Percentiles rank a stretch among this genome's conserved stretches.
Conservation (phyloP, 1,140 invertebrate species). For the Drosophila neocordata region DNA sequence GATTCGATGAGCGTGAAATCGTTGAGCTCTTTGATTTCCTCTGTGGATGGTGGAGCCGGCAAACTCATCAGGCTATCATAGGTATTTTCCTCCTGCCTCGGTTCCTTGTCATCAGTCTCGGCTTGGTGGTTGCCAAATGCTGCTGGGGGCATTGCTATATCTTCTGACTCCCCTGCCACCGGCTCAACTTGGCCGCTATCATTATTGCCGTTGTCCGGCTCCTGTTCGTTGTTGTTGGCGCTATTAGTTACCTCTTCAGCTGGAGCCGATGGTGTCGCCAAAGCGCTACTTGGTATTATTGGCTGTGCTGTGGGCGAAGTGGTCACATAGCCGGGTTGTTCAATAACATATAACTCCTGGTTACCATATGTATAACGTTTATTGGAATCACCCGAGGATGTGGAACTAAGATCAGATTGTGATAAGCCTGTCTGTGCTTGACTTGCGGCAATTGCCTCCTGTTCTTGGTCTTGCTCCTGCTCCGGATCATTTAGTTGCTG, state of each 20-base stretch:
- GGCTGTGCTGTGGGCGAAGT: constrained; percentile 54
- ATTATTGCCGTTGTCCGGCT: constrained; percentile 28
- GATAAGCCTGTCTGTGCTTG: constrained; percentile 87
- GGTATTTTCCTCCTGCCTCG: constrained; percentile 40
- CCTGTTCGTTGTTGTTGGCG: not conserved
- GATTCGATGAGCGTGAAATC: constrained; percentile 70
- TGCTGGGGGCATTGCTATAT: not conserved
- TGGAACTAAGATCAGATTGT: constrained; percentile 89
- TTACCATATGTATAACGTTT: constrained; percentile 90
- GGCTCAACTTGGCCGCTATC: not conserved
- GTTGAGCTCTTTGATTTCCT: constrained; percentile 79
- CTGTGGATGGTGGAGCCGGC: constrained; percentile 75
- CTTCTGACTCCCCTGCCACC: not conserved
- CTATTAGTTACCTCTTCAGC: not conserved
- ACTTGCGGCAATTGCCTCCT: constrained; percentile 46
- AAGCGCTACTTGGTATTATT: constrained; percentile 15
- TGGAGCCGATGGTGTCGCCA: not conserved
- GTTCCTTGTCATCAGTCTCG: constrained; percentile 6
- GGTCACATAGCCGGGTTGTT: constrained; percentile 86
- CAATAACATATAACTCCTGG: constrained; percentile 89
- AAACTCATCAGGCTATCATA: constrained; percentile 81
- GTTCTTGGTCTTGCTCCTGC: constrained; percentile 66
- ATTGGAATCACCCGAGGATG: constrained; percentile 87
- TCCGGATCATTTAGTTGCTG: constrained; percentile 17
- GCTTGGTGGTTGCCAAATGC: constrained; percentile 84